Evolutionary conservation across 2,113 vertebrate species (phyloP).

Genomic region (Actenoides hombroni): DNA sequence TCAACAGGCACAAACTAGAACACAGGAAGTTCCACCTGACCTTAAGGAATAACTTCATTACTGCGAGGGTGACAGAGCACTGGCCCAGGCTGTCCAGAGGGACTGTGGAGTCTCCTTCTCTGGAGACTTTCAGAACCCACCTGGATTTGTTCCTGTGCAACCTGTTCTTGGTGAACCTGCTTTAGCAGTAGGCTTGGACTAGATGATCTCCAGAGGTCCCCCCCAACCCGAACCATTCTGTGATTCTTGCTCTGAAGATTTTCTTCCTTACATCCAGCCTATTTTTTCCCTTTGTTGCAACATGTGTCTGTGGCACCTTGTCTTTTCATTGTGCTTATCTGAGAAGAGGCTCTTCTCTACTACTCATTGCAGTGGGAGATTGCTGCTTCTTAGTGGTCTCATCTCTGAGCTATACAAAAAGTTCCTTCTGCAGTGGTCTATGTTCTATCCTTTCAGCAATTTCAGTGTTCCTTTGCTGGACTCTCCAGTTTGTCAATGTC

Average conservation of each 20-base stretch:
- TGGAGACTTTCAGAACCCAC: neutral
- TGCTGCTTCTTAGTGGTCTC: neutral
- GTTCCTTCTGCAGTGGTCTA: fast-evolving
- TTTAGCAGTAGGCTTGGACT: neutral
- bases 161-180: neutral
- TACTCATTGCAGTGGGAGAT: neutral
- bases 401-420: neutral
- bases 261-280: neutral
- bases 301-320: neutral
- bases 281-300: neutral
- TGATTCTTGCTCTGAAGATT: neutral
- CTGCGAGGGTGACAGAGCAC: neutral
- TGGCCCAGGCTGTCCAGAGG: neutral
- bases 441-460: neutral
- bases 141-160: neutral
- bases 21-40: too few relatives aligned
- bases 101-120: neutral
- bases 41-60: too few relatives aligned
- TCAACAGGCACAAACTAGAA: too few relatives aligned
- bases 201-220: neutral
- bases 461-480: neutral
- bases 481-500: neutral
- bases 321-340: neutral
- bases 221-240: neutral
- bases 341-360: neutral